Evolutionary conservation across 2,888 invertebrate species (phyloP).

Genomic region (Conops quadrifasciatus): DNA sequence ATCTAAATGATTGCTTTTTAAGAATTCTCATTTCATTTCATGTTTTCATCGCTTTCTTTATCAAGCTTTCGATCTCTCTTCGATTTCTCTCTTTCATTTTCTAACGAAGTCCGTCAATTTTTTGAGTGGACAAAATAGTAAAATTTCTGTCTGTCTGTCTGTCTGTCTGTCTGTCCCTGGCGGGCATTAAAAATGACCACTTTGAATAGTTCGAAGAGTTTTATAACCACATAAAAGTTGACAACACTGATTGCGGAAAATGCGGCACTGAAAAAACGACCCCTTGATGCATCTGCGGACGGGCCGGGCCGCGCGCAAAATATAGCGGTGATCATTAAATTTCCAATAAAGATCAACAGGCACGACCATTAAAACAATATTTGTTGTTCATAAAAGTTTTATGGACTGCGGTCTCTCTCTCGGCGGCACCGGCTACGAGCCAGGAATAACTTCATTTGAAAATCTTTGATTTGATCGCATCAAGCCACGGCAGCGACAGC

Average conservation of each 20-base stretch:
- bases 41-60: no score
- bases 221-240: slow-evolving; percentile 23
- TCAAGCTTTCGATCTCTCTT: no score
- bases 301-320: not conserved
- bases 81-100: no score
- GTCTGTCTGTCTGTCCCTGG: not conserved
- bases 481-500: not conserved
- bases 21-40: no score
- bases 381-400: slow-evolving; percentile 21
- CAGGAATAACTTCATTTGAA: slow-evolving; percentile 14
- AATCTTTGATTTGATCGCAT: slow-evolving; percentile 10
- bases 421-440: not conserved
- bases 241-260: slow-evolving; percentile 18
- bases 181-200: not conserved
- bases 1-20: no score
- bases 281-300: slow-evolving; percentile 1
- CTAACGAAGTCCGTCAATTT: no score
- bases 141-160: not conserved
- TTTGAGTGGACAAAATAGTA: no score
- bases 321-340: slow-evolving; percentile 16
- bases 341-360: slow-evolving; percentile 17
- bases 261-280: slow-evolving; percentile 14
- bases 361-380: slow-evolving; percentile 16
- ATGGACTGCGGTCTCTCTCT: not conserved
- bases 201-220: slow-evolving; percentile 14